Evolutionary conservation across 2,888 invertebrate genomes (phyloP).

Genomic region (Eumerus sabulonum): DNA sequence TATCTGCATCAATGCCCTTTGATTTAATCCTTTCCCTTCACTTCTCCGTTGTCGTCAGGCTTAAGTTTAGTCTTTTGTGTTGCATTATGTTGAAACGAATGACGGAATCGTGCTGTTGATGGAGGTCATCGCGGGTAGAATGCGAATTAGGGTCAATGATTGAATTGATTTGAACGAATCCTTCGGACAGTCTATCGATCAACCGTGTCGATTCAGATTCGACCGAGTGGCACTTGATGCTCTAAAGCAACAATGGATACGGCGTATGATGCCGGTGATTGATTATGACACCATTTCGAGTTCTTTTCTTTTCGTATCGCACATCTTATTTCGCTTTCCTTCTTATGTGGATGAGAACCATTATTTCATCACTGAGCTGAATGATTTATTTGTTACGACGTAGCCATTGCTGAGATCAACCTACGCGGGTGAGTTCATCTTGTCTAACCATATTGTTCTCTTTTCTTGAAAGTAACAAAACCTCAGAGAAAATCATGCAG

Average conservation of each 20-base stretch:
- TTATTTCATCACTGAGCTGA: constrained; percentile 1
- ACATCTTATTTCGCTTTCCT: no score
- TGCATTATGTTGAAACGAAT: no score
- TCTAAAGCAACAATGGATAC: not conserved
- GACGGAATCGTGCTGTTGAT: constrained; percentile 14
- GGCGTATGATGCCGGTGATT: not conserved
- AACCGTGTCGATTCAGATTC: no score
- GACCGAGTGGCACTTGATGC: not conserved
- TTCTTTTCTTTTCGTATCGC: no score
- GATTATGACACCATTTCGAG: no score
- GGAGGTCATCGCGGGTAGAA: constrained; percentile 26
- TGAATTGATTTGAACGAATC: constrained; percentile 16
- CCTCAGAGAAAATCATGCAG: no score
- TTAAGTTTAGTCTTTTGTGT: no score
- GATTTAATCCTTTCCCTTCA: constrained; percentile 35
- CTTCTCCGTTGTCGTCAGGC: not conserved
- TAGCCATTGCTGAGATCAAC: no score
- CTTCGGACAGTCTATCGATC: no score
- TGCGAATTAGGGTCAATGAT: constrained; percentile 52
- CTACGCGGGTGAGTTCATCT: no score
- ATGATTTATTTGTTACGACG: not conserved
- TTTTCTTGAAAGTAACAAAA: no score
- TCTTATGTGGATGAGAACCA: not conserved
- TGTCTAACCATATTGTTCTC: no score
- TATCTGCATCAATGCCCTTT: constrained; percentile 45